Evolutionary conservation across 2,797 vertebrate species (phyloP).

Genomic region (Acipenser ruthenus): DNA sequence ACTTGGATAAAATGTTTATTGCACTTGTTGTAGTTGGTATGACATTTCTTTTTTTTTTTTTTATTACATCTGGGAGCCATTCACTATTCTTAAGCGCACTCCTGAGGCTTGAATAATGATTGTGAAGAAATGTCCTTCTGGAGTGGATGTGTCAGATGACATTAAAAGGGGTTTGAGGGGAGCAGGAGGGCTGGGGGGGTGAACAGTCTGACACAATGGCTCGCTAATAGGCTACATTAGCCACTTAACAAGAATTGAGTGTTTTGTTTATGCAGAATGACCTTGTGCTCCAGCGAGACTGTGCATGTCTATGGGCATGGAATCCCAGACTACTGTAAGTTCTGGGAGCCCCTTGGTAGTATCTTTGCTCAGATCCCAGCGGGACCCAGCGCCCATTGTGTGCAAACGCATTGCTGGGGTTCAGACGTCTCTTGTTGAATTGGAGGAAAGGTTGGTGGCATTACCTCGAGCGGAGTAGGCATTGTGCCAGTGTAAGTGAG

Average conservation of each 20-base stretch:
- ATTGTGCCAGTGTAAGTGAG: conserved; percentile 71
- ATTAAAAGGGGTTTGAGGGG: neutral
- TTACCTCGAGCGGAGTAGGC: conserved; percentile 53
- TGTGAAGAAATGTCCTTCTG: neutral
- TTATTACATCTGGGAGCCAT: conserved; percentile 8
- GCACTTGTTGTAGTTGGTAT: neutral
- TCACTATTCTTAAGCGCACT: neutral
- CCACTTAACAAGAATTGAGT: conserved; percentile 22
- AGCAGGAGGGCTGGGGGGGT: neutral
- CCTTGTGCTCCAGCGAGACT: conserved; percentile 50
- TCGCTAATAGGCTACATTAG: conserved; percentile 8
- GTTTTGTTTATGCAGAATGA: conserved; percentile 49
- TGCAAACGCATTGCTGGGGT: conserved; percentile 41
- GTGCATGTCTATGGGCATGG: conserved; percentile 52
- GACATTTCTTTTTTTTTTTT: neutral
- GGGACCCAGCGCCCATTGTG: conserved; percentile 51
- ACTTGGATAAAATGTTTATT: neutral
- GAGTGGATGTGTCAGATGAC: neutral
- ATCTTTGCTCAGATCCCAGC: conserved; percentile 51
- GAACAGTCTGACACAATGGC: conserved; percentile 9
- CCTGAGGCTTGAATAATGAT: neutral
- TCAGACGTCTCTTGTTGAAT: conserved; percentile 49
- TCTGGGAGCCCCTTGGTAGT: conserved; percentile 44
- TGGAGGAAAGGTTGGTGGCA: conserved; percentile 55
- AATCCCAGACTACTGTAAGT: conserved; percentile 52